phyloP scores from a whole-genome alignment of 1,140 invertebrate species.

The Sinonovacula constricta region DNA sequence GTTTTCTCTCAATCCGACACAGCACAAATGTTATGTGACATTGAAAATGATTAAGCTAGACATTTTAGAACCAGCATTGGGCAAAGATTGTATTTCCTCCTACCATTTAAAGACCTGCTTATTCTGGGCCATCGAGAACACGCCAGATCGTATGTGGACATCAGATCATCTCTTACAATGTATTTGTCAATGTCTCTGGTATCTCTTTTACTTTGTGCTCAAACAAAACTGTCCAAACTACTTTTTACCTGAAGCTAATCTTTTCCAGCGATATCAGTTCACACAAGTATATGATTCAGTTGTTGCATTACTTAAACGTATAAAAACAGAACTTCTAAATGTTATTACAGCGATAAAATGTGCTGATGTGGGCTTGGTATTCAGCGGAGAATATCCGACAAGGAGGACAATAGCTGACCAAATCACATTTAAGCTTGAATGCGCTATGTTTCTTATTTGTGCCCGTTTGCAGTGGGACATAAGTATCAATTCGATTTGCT shows the following conservation, averaged over 20 bases:
- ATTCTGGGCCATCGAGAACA: constrained; percentile 24
- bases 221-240: constrained; percentile 17
- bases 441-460: neutral
- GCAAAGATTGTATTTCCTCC: neutral
- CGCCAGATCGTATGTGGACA: neutral
- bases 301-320: neutral
- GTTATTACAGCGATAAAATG: neutral
- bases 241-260: constrained; percentile 15
- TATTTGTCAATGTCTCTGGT: constrained; percentile 4
- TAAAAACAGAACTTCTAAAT: neutral
- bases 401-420: neutral
- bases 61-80: constrained; percentile 6
- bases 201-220: neutral
- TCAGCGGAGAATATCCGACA: neutral
- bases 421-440: neutral
- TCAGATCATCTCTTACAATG: constrained; percentile 16
- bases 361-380: neutral
- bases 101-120: constrained; percentile 30
- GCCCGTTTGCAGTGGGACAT: neutral
- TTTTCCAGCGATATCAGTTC: constrained; percentile 12
- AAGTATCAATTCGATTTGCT: too few species aligned
- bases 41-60: constrained; percentile 26
- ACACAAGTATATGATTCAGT: neutral
- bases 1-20: constrained; percentile 10
- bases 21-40: constrained; percentile 32